phyloP scores from a whole-genome alignment of 2,113 vertebrate genomes.

The Xiphophorus maculatus region DNA sequence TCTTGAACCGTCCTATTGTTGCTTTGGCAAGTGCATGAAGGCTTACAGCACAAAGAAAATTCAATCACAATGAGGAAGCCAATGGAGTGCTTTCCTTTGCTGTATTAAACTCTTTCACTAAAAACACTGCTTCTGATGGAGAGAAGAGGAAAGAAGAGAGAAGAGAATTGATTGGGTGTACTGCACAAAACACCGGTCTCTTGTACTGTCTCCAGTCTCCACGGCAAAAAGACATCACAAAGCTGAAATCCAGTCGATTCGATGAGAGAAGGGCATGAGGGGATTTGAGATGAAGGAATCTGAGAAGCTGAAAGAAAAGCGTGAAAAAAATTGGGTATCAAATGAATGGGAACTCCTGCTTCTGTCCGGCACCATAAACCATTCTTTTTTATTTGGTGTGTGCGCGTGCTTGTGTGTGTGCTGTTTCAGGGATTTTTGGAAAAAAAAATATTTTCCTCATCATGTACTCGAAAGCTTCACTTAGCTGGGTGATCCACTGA shows the following conservation, averaged over 20 bases:
- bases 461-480: constrained; percentile 3
- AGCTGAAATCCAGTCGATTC: constrained; percentile 13
- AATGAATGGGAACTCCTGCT: constrained; percentile 16
- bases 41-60: background rate
- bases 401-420: background rate
- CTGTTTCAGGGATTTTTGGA: background rate
- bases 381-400: background rate
- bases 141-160: constrained; percentile 10
- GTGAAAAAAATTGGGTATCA: constrained; percentile 9
- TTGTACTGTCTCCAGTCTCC: constrained; percentile 8
- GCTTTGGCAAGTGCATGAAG: constrained; percentile 11
- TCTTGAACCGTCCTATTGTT: constrained; percentile 2
- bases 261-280: constrained; percentile 3
- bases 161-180: constrained; percentile 15
- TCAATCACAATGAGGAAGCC: constrained; percentile 6
- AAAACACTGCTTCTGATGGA: constrained; percentile 19
- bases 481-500: constrained; percentile 33
- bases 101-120: constrained; percentile 34
- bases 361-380: background rate
- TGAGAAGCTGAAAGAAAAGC: constrained; percentile 18
- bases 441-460: constrained; percentile 6
- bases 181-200: constrained; percentile 13
- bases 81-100: constrained; percentile 20
- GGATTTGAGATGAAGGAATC: constrained; percentile 10
- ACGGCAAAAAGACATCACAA: constrained; percentile 17